phyloP scores from a whole-genome alignment of 1,140 invertebrate genomes.

The Drosophila santomea region DNA sequence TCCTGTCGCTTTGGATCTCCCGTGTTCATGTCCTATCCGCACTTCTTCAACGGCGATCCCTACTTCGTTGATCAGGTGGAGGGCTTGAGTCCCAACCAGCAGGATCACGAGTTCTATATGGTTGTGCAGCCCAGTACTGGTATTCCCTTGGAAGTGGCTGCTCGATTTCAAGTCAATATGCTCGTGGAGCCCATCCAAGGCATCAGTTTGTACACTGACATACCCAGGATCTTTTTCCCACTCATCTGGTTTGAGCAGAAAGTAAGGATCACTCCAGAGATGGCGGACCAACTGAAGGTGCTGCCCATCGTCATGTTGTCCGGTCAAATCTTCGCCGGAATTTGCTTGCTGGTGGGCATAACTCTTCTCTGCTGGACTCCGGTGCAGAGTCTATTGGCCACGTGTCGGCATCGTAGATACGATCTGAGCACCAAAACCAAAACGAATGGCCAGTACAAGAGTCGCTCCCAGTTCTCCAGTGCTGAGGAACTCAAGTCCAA shows the following conservation, averaged over 20 bases:
- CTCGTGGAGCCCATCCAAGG: conserved; percentile 88
- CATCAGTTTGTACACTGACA: conserved; percentile 88
- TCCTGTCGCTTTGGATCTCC: conserved; percentile 91
- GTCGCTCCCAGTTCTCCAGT: conserved; percentile 64
- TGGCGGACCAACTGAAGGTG: conserved; percentile 84
- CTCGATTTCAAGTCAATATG: conserved; percentile 91
- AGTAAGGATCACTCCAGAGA: conserved; percentile 86
- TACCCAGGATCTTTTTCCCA: conserved; percentile 90
- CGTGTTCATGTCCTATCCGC: conserved; percentile 93
- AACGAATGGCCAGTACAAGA: conserved; percentile 59
- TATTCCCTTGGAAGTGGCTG: conserved; percentile 90
- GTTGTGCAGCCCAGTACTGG: conserved; percentile 91
- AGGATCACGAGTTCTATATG: conserved; percentile 90
- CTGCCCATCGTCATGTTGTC: conserved; percentile 57
- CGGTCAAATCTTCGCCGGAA: conserved; percentile 74
- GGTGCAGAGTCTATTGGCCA: conserved; percentile 38
- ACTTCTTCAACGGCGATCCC: conserved; percentile 93
- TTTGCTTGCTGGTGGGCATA: conserved; percentile 71
- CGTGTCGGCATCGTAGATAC: conserved; percentile 48
- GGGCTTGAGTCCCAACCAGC: conserved; percentile 89
- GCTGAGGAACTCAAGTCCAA: conserved; percentile 71
- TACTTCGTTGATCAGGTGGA: conserved; percentile 87
- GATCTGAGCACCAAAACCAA: conserved; percentile 62
- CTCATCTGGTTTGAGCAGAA: conserved; percentile 91
- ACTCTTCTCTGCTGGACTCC: conserved; percentile 74